Evolutionary conservation across 2,888 invertebrate species (phyloP), one percentile per base, ranked within the genome.

Genomic region (Leptogaster cylindrica): DNA sequence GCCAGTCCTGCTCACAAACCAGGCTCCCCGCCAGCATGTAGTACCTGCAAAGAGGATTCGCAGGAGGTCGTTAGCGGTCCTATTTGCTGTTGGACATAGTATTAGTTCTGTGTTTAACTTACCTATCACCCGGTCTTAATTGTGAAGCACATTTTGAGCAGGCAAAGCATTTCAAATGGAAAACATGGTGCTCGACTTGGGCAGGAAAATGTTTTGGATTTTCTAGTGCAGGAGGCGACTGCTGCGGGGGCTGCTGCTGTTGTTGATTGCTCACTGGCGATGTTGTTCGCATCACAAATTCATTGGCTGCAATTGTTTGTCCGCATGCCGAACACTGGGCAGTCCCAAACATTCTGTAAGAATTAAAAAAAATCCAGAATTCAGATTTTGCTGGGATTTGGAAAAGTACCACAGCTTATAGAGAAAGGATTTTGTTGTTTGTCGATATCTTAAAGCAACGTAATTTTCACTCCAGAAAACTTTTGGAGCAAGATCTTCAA

Each of bases 1-100:
- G 91, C 89, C 93, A 94, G 83, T 95, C 94, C 82, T 93, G 91
- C 83, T 95, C 95, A 84, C 95, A 95, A 71, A 94, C 90, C 77
- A 93, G 86, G 77, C 89, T 89, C 72, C 94, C 94, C 76, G 91
- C 90, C 74, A 94, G 84, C 85, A 95, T 87, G 83, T 93, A 92
- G 84, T 92, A 94, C 84, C 88, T 88, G 81, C 1, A 71, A 66
- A 10, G 7, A 6, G 12, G 6, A 41, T n/a, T 6, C 41, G 41
- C 6, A n/a, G 12, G 2, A n/a, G 61, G 41, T 27, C 41, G 25
- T 41, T 44, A 64, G 64, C 10, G 10, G n/a, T 10, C 20, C 16
- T 31, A 64, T 61, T 14, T 58, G 25, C 8, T 23, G 8, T 46
- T 28, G 48, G 10, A 48, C 33, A 48, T 48, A 48, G 8, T 8